Conservation (phyloP, 2,113 vertebrate genomes). For the Antennarius striatus region DNA sequence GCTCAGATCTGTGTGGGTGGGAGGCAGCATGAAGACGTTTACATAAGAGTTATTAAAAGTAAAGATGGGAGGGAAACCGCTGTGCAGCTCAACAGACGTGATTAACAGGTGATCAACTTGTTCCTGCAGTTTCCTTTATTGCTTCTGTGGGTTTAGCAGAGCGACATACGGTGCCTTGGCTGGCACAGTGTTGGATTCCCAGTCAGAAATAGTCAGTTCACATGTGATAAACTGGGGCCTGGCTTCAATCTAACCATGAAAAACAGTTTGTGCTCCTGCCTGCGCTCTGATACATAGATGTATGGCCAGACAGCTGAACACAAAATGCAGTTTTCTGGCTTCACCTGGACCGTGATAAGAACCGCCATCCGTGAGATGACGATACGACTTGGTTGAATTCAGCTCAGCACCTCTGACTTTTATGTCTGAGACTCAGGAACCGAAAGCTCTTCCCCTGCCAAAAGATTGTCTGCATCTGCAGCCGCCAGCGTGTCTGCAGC, state of each 20-base stretch:
- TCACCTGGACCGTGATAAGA: conserved; percentile 40
- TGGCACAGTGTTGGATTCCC: conserved; percentile 7
- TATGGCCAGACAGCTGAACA: background rate
- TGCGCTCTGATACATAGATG: conserved; percentile 28
- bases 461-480: conserved; percentile 51
- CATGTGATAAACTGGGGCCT: conserved; percentile 17
- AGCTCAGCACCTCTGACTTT: conserved; percentile 45
- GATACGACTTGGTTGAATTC: conserved; percentile 35
- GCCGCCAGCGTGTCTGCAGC: conserved; percentile 44
- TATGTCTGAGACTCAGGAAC: conserved; percentile 29
- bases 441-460: conserved; percentile 37
- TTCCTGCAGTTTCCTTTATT: no score
- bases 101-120: no score
- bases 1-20: no score
- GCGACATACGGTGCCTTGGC: background rate
- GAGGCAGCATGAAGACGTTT: no score
- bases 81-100: no score
- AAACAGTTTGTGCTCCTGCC: conserved; percentile 11
- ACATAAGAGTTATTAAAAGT: no score
- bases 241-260: background rate
- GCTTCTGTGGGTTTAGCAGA: no score
- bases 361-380: conserved; percentile 21
- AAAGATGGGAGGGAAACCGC: no score
- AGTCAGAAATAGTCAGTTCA: background rate
- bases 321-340: conserved; percentile 1